A percentile compares a stretch with the other conserved stretches of the same genome.
Evolutionary conservation across 2,113 vertebrate species (phyloP).

Genomic region (Lathamus discolor): DNA sequence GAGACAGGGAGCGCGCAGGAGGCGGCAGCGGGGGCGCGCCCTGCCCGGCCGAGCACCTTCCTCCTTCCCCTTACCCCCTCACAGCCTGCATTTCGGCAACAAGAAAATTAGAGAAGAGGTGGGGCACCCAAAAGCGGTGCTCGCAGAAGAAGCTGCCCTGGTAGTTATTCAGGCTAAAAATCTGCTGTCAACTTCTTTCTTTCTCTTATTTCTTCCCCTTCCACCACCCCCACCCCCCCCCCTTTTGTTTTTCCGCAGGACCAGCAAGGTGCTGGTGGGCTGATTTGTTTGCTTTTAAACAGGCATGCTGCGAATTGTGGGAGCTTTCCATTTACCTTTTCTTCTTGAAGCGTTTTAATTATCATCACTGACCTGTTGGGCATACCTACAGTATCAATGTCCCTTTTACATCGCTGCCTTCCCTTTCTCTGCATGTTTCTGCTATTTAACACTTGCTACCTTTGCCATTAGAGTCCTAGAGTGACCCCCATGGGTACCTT

Average conservation of each 20-base stretch:
- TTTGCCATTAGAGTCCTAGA: constrained; percentile 64
- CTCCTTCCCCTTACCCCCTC: background rate
- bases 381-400: constrained; percentile 57
- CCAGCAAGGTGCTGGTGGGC: background rate
- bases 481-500: constrained; percentile 77
- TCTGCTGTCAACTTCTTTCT: background rate
- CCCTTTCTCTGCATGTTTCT: constrained; percentile 40
- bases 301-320: background rate
- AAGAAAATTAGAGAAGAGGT: background rate
- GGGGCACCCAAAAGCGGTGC: background rate
- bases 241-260: background rate
- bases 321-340: constrained; percentile 41
- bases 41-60: background rate
- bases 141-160: background rate
- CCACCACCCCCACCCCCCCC: too few species aligned
- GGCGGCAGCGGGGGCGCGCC: background rate
- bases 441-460: constrained; percentile 62
- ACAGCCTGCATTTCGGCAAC: background rate
- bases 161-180: background rate
- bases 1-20: background rate
- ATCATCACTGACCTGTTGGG: constrained; percentile 55
- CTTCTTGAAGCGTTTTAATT: constrained; percentile 49
- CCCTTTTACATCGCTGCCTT: constrained; percentile 31
- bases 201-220: background rate
- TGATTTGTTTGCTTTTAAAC: constrained; percentile 14